These are phyloP conservation scores for Thera obeliscata DNA, from an alignment of 2,888 invertebrate genomes.

Conservation along the genomic window DNA sequence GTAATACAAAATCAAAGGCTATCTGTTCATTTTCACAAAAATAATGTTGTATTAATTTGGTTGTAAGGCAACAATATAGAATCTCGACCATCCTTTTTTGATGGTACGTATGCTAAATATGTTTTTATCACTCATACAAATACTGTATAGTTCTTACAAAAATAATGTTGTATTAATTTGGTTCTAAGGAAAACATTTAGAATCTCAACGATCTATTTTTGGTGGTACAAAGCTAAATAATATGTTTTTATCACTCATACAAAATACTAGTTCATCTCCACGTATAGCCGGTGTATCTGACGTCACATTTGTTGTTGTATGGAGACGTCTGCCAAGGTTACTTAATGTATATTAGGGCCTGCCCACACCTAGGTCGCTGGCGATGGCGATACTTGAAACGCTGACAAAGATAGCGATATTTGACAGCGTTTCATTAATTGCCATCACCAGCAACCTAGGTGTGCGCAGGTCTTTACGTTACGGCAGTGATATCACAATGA, in stretches of 20 bases:
- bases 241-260: conserved; percentile 26
- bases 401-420: no score
- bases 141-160: conserved; percentile 2
- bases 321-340: conserved; percentile 59
- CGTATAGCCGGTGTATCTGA: conserved; percentile 47
- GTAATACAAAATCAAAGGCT: not conserved
- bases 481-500: conserved; percentile 25
- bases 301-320: conserved; percentile 54
- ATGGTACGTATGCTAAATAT: conserved; percentile 6
- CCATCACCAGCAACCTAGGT: no score
- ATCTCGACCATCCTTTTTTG: conserved; percentile 3
- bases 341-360: conserved; percentile 33
- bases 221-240: conserved; percentile 3
- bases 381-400: no score
- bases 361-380: no score
- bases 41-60: not conserved
- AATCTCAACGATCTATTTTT: conserved; percentile 5
- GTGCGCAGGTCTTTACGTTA: conserved; percentile 43
- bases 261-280: conserved; percentile 40
- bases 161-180: no score
- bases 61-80: not conserved
- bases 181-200: not conserved
- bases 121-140: conserved; percentile 28
- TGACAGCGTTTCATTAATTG: no score
- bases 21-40: no score